Percentiles rank a stretch among this genome's conserved stretches.
Conservation (phyloP, 1,140 invertebrate species). For the Rhagoletis pomonella region DNA sequence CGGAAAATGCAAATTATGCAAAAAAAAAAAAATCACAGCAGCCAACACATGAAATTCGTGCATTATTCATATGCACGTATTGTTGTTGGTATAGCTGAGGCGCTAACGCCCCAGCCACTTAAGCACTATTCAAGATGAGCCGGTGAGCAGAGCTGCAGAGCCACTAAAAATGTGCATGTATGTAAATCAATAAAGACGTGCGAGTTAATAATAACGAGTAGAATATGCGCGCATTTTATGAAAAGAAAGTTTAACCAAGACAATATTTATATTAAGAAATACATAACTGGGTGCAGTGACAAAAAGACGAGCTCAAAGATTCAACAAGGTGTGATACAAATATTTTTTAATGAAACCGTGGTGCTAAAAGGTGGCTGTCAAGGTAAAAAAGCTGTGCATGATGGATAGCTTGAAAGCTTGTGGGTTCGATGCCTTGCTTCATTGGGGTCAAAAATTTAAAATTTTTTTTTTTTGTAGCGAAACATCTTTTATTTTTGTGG, state of each 20-base stretch:
- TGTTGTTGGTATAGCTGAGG: background rate
- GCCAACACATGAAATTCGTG: background rate
- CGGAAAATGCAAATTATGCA: conserved; percentile 33
- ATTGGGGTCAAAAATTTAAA: background rate
- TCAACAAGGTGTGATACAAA: background rate
- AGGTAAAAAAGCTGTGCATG: background rate
- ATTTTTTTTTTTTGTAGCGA: background rate
- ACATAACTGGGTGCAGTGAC: background rate
- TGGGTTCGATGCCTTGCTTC: background rate
- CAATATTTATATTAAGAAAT: background rate
- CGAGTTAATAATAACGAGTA: too few species aligned
- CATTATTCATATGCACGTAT: background rate
- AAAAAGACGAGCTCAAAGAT: background rate
- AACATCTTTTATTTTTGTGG: too few species aligned
- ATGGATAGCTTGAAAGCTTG: background rate
- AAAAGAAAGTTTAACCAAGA: conserved; percentile 24
- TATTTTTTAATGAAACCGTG: background rate
- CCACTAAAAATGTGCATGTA: background rate
- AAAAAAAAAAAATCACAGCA: background rate
- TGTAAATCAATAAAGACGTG: background rate
- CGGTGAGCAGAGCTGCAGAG: background rate
- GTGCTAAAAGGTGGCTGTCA: background rate
- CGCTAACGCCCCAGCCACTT: background rate
- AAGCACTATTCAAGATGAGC: background rate
- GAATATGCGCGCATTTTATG: background rate